These are phyloP conservation scores for Pristionchus mayeri DNA, from an alignment of 2,888 invertebrate genomes.

Conservation along the genomic window DNA sequence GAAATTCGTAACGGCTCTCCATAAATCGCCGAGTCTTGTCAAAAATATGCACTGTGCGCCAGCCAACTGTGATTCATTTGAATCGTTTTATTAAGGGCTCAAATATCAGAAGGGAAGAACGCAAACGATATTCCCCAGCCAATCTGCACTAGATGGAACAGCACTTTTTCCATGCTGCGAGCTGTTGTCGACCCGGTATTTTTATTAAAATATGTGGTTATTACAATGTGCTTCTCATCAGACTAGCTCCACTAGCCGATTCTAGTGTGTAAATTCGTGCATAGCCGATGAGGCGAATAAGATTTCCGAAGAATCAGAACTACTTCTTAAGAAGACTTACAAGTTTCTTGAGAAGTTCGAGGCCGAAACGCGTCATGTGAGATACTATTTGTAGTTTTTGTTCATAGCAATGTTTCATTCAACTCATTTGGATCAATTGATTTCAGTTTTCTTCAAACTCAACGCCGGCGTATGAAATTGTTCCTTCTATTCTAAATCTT, in stretches of 20 bases:
- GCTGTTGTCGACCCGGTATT: neutral
- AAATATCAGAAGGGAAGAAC: neutral
- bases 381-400: too few relatives aligned
- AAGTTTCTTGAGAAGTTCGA: neutral
- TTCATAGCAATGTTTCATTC: too few relatives aligned
- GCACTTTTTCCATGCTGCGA: neutral
- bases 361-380: neutral
- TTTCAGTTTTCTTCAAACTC: neutral
- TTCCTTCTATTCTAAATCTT: neutral
- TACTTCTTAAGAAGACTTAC: neutral
- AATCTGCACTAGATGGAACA: neutral
- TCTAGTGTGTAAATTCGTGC: neutral
- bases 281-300: neutral
- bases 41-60: neutral
- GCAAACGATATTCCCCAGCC: neutral
- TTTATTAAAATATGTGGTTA: too few relatives aligned
- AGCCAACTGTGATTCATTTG: neutral
- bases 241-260: neutral
- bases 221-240: too few relatives aligned
- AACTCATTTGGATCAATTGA: too few relatives aligned
- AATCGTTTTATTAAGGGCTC: neutral
- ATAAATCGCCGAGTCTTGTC: neutral
- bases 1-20: neutral
- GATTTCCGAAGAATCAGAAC: neutral
- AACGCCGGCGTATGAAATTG: neutral